Percentiles rank a stretch among this genome's conserved stretches.
These are phyloP conservation scores for Scolopax mira DNA, from an alignment of 2,113 vertebrate species.

Conservation along the genomic window DNA sequence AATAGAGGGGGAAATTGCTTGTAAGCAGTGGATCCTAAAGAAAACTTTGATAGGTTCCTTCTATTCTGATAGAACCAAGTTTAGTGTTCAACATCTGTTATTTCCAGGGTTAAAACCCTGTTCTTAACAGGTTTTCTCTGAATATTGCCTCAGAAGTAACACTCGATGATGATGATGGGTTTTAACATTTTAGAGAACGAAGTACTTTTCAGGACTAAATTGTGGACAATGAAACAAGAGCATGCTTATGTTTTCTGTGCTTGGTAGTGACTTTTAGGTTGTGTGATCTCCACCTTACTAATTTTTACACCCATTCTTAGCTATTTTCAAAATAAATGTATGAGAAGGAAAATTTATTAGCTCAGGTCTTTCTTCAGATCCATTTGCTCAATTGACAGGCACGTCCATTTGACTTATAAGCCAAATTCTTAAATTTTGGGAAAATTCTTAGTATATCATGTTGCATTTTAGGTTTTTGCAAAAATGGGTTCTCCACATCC, in stretches of 20 bases:
- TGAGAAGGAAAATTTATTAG: background rate
- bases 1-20: background rate
- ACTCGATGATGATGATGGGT: background rate
- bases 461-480: background rate
- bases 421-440: background rate
- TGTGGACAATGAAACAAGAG: background rate
- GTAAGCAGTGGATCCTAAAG: background rate
- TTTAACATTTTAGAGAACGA: constrained; percentile 9
- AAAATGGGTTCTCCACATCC: background rate
- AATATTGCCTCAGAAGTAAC: background rate
- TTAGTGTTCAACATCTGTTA: background rate
- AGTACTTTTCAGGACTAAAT: background rate
- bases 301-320: background rate
- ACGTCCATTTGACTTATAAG: background rate
- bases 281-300: background rate
- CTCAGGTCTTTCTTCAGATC: background rate
- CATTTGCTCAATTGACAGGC: background rate
- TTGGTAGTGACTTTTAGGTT: background rate
- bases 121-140: background rate
- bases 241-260: background rate
- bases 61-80: background rate
- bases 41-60: background rate
- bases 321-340: background rate
- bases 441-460: background rate
- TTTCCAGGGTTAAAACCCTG: background rate